Base-by-base conservation (phyloP, 2,888 invertebrate species). In the Kryphioiulus occultus region DNA sequence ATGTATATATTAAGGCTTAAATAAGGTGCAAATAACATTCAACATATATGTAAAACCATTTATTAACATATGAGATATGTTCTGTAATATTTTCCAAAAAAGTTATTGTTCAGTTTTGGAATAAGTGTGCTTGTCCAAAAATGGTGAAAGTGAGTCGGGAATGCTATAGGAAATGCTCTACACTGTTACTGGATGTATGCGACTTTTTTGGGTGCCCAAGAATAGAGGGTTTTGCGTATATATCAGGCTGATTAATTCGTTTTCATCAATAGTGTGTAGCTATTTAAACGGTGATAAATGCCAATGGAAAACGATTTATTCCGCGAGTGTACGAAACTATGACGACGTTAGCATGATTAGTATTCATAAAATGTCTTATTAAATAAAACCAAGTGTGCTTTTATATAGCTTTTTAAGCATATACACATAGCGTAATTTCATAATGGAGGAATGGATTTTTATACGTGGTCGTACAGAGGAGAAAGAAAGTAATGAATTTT, bases 231-330 rank as follows among this genome's bases (percentile, higher is more conserved):
- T 78, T 30, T 53, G 26, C 9, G 26, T 30, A 78, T 78, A 26
- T 30, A 78, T 30, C 78, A 30, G 2, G 22, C 30, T 78, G 26
- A 78, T 78, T 78, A 78, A 78, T 78, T 30, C 78, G 26, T 78
- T 78, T 78, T 78, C 78, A 78, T 78, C 78, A 78, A 78, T 78
- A 78, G 78, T 78, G 78, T 78, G 78, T 78, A 78, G 78, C 78
- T 78, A 78, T 78, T 78, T 78, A 78, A 78, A 30, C 78, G 78
- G 78, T 78, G 78, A 78, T 78, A 78, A 78, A 78, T 78, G 78
- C 78, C 78, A 78, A 78, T 78, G 30, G 30, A 78, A 78, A 78
- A 30, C 78, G 78, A 78, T 78, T 26, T 78, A 78, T 78, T 78
- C 30, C 15, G 78, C 78, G 78, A 30, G 30, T 78, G 78, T 78